Evolutionary conservation across 2,113 vertebrate genomes (phyloP), one percentile per base, ranked within the genome.

Genomic region (Lamprologus ornatipinnis): DNA sequence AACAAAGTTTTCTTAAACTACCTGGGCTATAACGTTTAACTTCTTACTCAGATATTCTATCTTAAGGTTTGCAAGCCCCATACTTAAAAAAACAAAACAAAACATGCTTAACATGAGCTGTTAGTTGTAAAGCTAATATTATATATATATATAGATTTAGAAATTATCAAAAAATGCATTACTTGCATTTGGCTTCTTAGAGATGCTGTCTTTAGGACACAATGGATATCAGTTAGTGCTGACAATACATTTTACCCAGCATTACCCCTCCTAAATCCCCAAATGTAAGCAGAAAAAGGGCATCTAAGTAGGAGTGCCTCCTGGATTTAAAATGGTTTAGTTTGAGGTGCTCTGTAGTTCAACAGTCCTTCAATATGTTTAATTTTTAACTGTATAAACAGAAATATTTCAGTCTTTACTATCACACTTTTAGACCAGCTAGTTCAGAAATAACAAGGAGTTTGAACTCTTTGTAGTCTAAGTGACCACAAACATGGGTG

Each of bases 401-500:
- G 31, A 65, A 65, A 65, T 70, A 40, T 40, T 6, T 68, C 11
- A 9, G 3, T 23, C 37, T 70, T 40, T 42, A 23, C n/a, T 70
- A 23, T 70, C 37, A 23, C n/a, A 4, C 9, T 42, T 40, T 70
- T 42, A 65, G 60, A 35, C 0, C 0, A 68, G 35, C 19, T 37
- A 40, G 7, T 70, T 70, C 2, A 70, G 12, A 42, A 23, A 23
- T 70, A 42, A 0, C 65, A 70, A 70, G 63, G 63, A 14, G n/a
- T 70, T 14, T 26, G n/a, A 23, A 42, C n/a, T 70, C 0, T 42
- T 70, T 70, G n/a, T 21, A 15, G 37, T 42, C 65, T 42, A 45
- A 42, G 21, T 45, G 3, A 26, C 21, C 68, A 42, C 68, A 73
- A 73, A 45, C 40, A 73, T 17, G 0, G 65, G n/a, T 40, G 37